Conservation (phyloP, 2,797 vertebrate genomes). For the Enteromius thamalakanensis region DNA sequence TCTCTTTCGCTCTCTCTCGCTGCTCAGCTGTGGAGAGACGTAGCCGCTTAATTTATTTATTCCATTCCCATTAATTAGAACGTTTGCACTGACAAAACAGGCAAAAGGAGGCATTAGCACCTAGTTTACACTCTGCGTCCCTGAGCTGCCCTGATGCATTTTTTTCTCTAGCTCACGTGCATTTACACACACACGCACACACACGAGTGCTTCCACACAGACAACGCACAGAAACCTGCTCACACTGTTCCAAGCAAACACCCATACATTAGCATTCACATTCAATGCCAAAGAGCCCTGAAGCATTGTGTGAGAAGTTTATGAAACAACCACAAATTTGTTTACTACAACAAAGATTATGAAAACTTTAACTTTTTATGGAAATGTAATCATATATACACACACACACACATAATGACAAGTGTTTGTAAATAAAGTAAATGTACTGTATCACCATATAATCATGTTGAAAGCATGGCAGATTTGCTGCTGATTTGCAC, state of each 20-base stretch:
- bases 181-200: conserved; percentile 60
- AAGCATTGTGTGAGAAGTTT: not conserved
- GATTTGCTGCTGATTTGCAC: not conserved
- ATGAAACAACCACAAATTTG: not conserved
- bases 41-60: conserved; percentile 73
- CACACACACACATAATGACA: not conserved
- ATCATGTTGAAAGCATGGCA: not conserved
- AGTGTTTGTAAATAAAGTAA: not conserved
- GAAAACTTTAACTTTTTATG: not conserved
- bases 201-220: conserved; percentile 33
- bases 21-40: conserved; percentile 69
- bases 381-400: not conserved
- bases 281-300: not conserved
- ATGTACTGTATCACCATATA: not conserved
- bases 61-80: conserved; percentile 73
- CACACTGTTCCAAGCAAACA: conserved; percentile 11
- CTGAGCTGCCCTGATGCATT: conserved; percentile 58
- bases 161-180: conserved; percentile 26
- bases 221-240: conserved; percentile 29
- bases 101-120: conserved; percentile 74
- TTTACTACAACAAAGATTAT: not conserved
- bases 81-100: conserved; percentile 71
- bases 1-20: conserved; percentile 15
- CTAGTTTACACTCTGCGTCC: conserved; percentile 72
- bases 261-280: conserved; percentile 21